These are phyloP conservation scores for Florisuga fusca DNA, from an alignment of 2,797 vertebrate species.

Conservation along the genomic window DNA sequence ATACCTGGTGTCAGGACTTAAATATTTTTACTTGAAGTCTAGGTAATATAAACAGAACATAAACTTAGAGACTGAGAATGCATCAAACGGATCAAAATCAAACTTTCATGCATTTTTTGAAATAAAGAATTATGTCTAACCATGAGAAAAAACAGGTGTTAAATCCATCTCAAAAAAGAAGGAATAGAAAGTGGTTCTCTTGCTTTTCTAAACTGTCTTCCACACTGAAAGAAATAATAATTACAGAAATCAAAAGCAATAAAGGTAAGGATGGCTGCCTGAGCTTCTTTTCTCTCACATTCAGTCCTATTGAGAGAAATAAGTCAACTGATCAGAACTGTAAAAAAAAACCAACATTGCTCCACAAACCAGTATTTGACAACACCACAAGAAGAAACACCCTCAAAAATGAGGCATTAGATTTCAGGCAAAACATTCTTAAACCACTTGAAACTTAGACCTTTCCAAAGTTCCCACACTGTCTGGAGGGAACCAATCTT, in stretches of 20 bases:
- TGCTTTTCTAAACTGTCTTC: neutral
- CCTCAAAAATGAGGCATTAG: neutral
- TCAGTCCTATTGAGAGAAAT: slow-evolving; percentile 10
- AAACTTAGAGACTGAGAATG: neutral
- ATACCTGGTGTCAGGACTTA: neutral
- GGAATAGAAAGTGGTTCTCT: neutral
- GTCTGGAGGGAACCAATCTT: neutral
- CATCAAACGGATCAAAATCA: neutral
- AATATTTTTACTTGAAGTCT: neutral
- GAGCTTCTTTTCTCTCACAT: neutral
- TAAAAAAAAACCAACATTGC: neutral
- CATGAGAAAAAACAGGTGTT: neutral
- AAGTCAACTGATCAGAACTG: neutral
- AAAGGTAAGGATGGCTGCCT: neutral
- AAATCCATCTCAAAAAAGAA: neutral
- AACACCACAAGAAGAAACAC: neutral
- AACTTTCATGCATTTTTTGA: neutral
- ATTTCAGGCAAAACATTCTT: neutral
- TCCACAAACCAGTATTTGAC: neutral
- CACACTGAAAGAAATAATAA: neutral
- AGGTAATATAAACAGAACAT: neutral
- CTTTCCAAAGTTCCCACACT: neutral
- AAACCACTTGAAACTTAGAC: neutral
- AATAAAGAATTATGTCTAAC: neutral
- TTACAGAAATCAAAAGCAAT: neutral